Base-by-base conservation (phyloP, 2,888 invertebrate species). In the Villa cingulata region DNA sequence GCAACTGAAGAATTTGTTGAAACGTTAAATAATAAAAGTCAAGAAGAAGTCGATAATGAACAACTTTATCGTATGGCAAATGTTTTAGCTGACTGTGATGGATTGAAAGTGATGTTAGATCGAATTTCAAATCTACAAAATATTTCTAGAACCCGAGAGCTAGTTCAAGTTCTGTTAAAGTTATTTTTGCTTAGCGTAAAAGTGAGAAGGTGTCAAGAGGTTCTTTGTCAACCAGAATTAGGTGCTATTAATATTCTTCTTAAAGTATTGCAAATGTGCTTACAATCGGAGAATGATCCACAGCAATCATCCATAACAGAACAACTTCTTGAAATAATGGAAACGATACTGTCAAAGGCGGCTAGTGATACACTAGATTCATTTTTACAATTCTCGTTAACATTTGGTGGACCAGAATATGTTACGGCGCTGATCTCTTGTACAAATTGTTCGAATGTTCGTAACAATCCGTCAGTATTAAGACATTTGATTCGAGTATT, bases 1-100 rank as follows among this genome's bases (percentile, higher is more conserved):
- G 98, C 97, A 1, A 97, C 97, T 0, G 98, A 98, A 65, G 97
- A 97, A 70, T 97, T 98, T 67, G 89, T 97, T 14, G 95, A 97
- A 72, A 88, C 89, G 1, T 73, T 97, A 34, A 88, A 85, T 54
- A 82, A 83, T 60, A 91, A 82, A 68, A 87, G 83, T 62, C 88
- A 76, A 71, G 90, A 81, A 59, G 76, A 80, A 4, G 86, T 94
- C 2, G 92, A 97, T 63, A 91, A 92, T 58, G 97, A 97, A 63
- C 89, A 94, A 62, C 83, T 92, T 1, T 97, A 90, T 66, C 81
- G 83, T 61, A 84, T 90, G 84, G 88, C 89, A 0, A 85, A 83
- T 62, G 86, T 89, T 1, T 72, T 92, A 60, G 83, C 83, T 2
- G 81, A 86, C 55, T 86, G 86, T 65, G 84, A 77, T 52, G 78